A percentile compares a stretch with the other conserved stretches of the same genome.
These are phyloP conservation scores for Bombylius major DNA, from an alignment of 2,888 invertebrate species.

Conservation along the genomic window DNA sequence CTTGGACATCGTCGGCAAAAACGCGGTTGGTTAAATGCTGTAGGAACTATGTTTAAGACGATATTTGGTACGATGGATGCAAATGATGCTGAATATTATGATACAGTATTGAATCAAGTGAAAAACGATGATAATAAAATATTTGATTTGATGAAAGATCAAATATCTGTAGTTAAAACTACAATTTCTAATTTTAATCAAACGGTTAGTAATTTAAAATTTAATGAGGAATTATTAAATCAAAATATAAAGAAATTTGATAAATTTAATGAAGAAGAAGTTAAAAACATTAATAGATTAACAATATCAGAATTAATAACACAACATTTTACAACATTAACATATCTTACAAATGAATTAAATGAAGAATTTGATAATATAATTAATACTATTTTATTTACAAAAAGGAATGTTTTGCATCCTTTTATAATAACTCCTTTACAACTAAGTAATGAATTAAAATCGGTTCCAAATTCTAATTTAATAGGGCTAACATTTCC, in stretches of 20 bases:
- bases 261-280: constrained; percentile 1
- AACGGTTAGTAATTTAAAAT: constrained; percentile 11
- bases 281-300: constrained; percentile 1
- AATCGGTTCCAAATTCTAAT: too few relatives aligned
- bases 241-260: constrained; percentile 10
- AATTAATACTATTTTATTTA: constrained; percentile 12
- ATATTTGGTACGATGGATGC: constrained; percentile 4
- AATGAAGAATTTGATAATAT: constrained; percentile 9
- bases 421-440: too few relatives aligned
- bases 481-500: background rate
- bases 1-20: background rate
- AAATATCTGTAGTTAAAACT: constrained; percentile 12
- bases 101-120: constrained; percentile 11
- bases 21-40: background rate
- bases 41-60: constrained; percentile 4
- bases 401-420: background rate
- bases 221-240: constrained; percentile 14
- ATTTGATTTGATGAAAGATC: constrained; percentile 12
- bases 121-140: constrained; percentile 11
- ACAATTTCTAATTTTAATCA: constrained; percentile 15
- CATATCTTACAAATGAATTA: constrained; percentile 10
- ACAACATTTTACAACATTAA: constrained; percentile 11
- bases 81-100: constrained; percentile 9
- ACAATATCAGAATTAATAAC: background rate
- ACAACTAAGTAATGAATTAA: too few relatives aligned